Conservation (phyloP, 2,888 invertebrate genomes). For the Mylabris sibirica region DNA sequence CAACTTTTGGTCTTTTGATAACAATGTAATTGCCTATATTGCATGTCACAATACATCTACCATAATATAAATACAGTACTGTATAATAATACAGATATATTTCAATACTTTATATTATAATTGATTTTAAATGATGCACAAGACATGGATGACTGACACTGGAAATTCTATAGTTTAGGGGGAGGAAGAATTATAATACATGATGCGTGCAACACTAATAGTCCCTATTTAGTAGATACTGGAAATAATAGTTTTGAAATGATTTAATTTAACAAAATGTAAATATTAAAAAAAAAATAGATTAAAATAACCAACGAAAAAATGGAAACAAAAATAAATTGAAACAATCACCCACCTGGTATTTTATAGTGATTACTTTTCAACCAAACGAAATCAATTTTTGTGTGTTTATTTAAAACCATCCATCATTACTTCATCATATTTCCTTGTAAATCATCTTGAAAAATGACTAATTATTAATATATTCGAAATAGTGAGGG, state of each 20-base stretch:
- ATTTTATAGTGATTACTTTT: background rate
- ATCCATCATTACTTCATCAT: background rate
- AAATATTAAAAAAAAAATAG: background rate
- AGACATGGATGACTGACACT: constrained; percentile 37
- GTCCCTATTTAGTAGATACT: constrained; percentile 10
- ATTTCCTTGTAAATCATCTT: background rate
- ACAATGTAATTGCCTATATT: constrained; percentile 11
- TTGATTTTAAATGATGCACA: constrained; percentile 18
- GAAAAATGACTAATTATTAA: constrained; percentile 13
- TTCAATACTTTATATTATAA: constrained; percentile 4
- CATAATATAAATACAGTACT: constrained; percentile 9
- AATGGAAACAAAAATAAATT: background rate
- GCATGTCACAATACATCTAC: constrained; percentile 10
- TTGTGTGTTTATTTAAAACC: background rate
- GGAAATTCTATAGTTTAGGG: constrained; percentile 41
- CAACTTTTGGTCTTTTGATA: constrained; percentile 10
- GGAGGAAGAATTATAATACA: constrained; percentile 39
- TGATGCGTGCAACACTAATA: constrained; percentile 44
- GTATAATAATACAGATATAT: background rate
- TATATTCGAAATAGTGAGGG: constrained; percentile 1
- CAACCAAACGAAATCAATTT: background rate
- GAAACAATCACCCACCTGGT: background rate
- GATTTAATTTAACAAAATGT: background rate
- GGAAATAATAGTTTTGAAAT: background rate
- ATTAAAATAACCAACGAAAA: too few species aligned